Conservation (phyloP, 2,888 invertebrate species). For the Alsophila aescularia region DNA sequence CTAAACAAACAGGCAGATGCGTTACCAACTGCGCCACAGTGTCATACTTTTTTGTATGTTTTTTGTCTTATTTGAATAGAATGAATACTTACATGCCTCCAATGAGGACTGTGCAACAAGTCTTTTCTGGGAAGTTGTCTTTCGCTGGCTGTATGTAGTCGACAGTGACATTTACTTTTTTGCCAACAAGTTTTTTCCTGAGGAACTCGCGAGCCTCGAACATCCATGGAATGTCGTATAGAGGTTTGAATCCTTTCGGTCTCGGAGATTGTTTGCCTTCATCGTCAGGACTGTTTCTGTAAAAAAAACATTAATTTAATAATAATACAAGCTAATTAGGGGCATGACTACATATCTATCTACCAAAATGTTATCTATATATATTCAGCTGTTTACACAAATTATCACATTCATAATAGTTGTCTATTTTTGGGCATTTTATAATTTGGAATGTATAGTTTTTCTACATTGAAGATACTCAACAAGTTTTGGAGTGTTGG, state of each 20-base stretch:
- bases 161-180: constrained; percentile 95
- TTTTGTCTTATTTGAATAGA: background rate
- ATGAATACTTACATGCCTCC: constrained; percentile 79
- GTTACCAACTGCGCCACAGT: too few species aligned
- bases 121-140: constrained; percentile 97
- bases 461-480: too few species aligned
- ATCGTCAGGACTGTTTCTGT: constrained; percentile 83
- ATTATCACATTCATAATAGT: too few species aligned
- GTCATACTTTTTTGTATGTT: too few species aligned
- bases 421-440: too few species aligned
- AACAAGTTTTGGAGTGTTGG: too few species aligned
- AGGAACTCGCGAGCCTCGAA: constrained; percentile 99
- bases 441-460: too few species aligned
- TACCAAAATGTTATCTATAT: too few species aligned
- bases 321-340: background rate
- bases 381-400: too few species aligned
- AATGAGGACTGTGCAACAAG: constrained; percentile 95
- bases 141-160: constrained; percentile 99
- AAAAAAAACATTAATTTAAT: background rate
- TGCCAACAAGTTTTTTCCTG: constrained; percentile 97
- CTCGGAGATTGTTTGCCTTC: constrained; percentile 88
- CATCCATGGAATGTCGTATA: constrained; percentile 99
- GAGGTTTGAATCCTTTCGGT: constrained; percentile 91
- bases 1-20: too few species aligned
- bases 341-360: too few species aligned